A percentile compares a stretch with the other conserved stretches of the same genome.
These are phyloP conservation scores for Oplegnathus fasciatus DNA, from an alignment of 2,113 vertebrate genomes.

Conservation along the genomic window DNA sequence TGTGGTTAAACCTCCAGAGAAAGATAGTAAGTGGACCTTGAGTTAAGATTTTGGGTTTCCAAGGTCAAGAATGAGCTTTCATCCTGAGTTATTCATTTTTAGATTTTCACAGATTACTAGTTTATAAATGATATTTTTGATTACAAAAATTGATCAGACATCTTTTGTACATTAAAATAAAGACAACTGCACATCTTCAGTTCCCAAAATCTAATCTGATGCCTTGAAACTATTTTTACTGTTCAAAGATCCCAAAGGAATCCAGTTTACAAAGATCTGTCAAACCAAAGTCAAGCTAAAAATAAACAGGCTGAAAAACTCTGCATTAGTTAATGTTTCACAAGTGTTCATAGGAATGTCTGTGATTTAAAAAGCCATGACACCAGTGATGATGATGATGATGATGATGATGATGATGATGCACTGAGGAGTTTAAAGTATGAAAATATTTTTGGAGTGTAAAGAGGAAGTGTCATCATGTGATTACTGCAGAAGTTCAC, in stretches of 20 bases:
- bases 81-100: not conserved
- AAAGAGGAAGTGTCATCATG: not conserved
- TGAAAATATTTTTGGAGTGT: not conserved
- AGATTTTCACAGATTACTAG: not conserved
- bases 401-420: slow-evolving; percentile 6
- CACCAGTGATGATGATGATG: slow-evolving; percentile 14
- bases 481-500: too few relatives aligned
- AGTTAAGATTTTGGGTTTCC: too few relatives aligned
- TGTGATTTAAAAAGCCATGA: slow-evolving; percentile 50
- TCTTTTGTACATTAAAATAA: not conserved
- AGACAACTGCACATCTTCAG: not conserved
- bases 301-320: slow-evolving; percentile 30
- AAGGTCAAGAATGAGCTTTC: not conserved
- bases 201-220: not conserved
- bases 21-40: not conserved
- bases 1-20: not conserved
- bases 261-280: not conserved
- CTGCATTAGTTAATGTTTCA: slow-evolving; percentile 17
- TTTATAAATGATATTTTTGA: not conserved
- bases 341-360: slow-evolving; percentile 14
- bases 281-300: not conserved
- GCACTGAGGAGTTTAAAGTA: slow-evolving; percentile 27
- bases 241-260: not conserved
- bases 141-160: not conserved
- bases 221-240: slow-evolving; percentile 9